Conservation (phyloP, 2,888 invertebrate genomes). For the Shargacucullia verbasci region DNA sequence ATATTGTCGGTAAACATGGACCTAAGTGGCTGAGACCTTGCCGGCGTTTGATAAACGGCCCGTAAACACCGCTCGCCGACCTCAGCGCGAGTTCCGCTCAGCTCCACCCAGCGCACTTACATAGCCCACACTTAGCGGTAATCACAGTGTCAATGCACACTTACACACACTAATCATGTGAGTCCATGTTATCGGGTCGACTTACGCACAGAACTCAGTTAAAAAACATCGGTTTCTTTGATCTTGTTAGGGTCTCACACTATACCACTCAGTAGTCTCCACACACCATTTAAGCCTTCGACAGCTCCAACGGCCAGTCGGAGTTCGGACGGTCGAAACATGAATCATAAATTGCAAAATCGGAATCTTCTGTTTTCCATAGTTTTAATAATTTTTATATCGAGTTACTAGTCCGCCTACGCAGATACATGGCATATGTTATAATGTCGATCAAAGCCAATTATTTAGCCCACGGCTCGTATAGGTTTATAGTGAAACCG, state of each 20-base stretch:
- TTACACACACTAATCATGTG: conserved; percentile 5
- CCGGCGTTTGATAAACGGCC: conserved; percentile 65
- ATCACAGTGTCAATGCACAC: conserved; percentile 20
- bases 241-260: no score
- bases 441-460: conserved; percentile 19
- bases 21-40: conserved; percentile 64
- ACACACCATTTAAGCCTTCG: no score
- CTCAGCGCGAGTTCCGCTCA: conserved; percentile 56
- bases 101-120: conserved; percentile 32
- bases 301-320: no score
- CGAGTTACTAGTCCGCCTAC: no score
- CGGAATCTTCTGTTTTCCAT: no score
- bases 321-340: no score
- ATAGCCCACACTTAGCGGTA: conserved; percentile 1
- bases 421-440: background rate
- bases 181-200: background rate
- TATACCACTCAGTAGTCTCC: no score
- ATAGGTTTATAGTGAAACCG: conserved; percentile 20
- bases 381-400: no score
- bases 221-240: no score
- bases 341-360: no score
- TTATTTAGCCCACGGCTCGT: conserved; percentile 14
- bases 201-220: background rate
- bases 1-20: no score
- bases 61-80: conserved; percentile 61